Conservation (phyloP, 2,113 vertebrate genomes). For the Ictalurus punctatus region DNA sequence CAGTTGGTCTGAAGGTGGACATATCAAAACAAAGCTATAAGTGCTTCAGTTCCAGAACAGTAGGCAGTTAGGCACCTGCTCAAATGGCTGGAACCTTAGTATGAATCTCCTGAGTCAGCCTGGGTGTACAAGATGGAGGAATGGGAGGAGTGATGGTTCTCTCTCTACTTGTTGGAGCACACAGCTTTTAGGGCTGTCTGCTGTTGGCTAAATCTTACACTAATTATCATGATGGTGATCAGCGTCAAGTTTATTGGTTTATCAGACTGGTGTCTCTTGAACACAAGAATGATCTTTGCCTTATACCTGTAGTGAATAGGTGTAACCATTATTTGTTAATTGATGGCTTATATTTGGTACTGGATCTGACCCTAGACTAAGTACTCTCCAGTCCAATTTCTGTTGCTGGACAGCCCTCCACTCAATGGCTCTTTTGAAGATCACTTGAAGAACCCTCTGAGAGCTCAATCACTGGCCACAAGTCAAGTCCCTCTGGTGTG, state of each 20-base stretch:
- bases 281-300: neutral
- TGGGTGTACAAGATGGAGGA: conserved; percentile 51
- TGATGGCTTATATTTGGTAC: conserved; percentile 14
- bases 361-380: conserved; percentile 6
- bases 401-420: conserved; percentile 44
- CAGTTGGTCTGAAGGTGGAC: conserved; percentile 52
- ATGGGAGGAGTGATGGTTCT: conserved; percentile 24
- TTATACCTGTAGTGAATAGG: neutral
- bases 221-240: neutral
- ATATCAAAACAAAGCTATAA: conserved; percentile 75
- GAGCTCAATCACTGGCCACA: conserved; percentile 53
- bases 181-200: conserved; percentile 33
- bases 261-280: neutral
- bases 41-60: conserved; percentile 63
- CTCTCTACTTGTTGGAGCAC: conserved; percentile 8
- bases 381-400: conserved; percentile 47
- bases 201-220: neutral
- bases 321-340: conserved; percentile 24
- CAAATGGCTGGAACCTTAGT: conserved; percentile 69
- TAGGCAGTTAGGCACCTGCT: conserved; percentile 59
- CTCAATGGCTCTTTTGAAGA: conserved; percentile 53
- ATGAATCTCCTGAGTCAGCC: conserved; percentile 53
- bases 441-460: conserved; percentile 52
- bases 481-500: conserved; percentile 52
- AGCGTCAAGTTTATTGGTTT: neutral